Conservation (phyloP, 2,888 invertebrate genomes). For the Lasius fuliginosus region DNA sequence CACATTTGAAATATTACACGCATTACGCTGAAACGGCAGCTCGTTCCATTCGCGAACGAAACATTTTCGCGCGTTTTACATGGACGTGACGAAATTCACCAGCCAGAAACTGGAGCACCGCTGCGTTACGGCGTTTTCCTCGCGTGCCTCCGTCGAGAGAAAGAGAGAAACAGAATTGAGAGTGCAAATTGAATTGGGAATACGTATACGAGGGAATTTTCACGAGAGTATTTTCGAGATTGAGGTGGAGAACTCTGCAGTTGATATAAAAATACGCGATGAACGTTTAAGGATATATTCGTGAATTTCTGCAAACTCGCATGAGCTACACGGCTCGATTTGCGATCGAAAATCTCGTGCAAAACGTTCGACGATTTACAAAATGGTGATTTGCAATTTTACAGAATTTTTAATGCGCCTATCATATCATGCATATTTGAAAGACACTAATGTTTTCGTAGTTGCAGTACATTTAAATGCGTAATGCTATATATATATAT, state of each 20-base stretch:
- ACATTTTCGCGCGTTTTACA: slow-evolving; percentile 43
- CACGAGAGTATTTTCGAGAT: slow-evolving; percentile 9
- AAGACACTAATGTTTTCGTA: not conserved
- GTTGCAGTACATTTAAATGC: not conserved
- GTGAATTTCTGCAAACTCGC: not conserved
- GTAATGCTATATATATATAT: not conserved
- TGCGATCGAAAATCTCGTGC: not conserved
- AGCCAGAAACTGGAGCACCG: slow-evolving; percentile 28
- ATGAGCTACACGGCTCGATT: not conserved
- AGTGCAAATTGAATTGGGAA: slow-evolving; percentile 51
- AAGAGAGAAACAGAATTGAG: not conserved
- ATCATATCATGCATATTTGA: not conserved
- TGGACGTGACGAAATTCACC: slow-evolving; percentile 34
- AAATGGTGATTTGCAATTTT: slow-evolving; percentile 6
- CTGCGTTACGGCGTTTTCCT: slow-evolving; percentile 19
- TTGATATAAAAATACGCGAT: slow-evolving; percentile 16
- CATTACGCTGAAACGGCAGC: slow-evolving; percentile 36
- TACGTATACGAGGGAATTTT: slow-evolving; percentile 27
- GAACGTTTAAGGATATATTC: slow-evolving; percentile 3
- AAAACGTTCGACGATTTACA: not conserved
- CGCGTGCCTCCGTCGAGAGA: not conserved
- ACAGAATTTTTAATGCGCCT: not conserved
- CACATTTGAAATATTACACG: slow-evolving; percentile 35
- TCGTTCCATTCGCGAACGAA: slow-evolving; percentile 23
- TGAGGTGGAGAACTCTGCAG: not conserved